phyloP scores from a whole-genome alignment of 2,113 vertebrate species.

The Stegostoma tigrinum region DNA sequence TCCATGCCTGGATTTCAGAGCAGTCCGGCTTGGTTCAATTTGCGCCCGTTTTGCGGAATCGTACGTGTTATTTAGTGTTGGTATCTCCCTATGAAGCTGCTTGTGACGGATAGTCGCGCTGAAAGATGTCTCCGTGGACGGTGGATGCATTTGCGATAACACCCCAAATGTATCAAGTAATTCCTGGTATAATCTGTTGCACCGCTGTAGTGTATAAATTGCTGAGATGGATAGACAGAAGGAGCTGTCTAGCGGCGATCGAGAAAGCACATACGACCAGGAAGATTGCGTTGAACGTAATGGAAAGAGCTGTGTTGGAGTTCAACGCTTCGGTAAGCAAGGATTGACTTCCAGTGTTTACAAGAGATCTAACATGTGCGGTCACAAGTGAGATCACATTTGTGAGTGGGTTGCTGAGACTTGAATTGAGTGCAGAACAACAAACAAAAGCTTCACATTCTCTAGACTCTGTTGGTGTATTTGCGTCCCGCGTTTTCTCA shows the following conservation, averaged over 20 bases:
- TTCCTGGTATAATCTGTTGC: conserved; percentile 40
- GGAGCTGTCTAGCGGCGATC: conserved; percentile 44
- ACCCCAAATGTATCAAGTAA: neutral
- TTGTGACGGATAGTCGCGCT: neutral
- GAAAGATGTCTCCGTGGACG: conserved; percentile 35
- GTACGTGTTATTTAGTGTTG: no score
- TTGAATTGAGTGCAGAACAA: neutral
- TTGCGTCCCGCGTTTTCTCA: no score
- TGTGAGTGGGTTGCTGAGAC: neutral
- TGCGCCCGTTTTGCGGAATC: no score
- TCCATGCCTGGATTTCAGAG: neutral
- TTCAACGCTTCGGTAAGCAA: conserved; percentile 43
- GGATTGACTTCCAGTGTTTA: neutral
- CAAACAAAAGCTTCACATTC: neutral
- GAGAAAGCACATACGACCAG: conserved; percentile 38
- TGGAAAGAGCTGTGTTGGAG: conserved; percentile 41
- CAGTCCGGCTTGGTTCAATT: neutral
- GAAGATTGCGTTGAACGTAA: conserved; percentile 42
- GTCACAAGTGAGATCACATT: no score
- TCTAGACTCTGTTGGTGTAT: no score
- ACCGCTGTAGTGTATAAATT: conserved; percentile 39
- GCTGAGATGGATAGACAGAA: conserved; percentile 39
- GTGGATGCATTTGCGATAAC: conserved; percentile 41
- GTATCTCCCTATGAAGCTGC: neutral
- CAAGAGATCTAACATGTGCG: neutral